Evolutionary conservation across 2,888 invertebrate genomes (phyloP), one percentile per base, ranked within the genome.

Genomic region (Sphaerophoria rueppellii): DNA sequence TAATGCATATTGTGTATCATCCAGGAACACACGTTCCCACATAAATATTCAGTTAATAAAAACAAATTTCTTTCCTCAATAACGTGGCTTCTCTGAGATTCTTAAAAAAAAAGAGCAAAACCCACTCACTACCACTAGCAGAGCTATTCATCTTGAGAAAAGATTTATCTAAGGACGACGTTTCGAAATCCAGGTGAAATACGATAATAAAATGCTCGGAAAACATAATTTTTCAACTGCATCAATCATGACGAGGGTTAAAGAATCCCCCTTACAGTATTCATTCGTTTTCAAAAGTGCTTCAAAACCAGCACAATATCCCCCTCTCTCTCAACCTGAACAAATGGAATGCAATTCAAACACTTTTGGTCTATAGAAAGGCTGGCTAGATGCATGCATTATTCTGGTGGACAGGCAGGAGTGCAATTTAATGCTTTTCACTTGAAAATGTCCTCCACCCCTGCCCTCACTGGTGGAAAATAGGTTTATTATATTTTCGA

Each of bases 401-500:
- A 67, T 40, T 58, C 14, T 58, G 11, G 37, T 37, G 4, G 4
- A 24, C 35, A 35, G 24, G 24, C 24, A 67, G 40, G 54, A 67
- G 12, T 67, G 67, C 52, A 54, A 40, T 67, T 67, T 16, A 67
- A 60, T 60, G 60, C 60, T 52, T 52, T 54, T 9, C 67, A 67
- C 67, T 67, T 54, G 24, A 24, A 60, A 60, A 54, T 67, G 67
- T 54, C 37, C 52, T 67, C 37, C 52, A 48, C 67, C 40, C 40
- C 52, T 67, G 54, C 37, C 52, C 54, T 24, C 52, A 48, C 67
- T 54, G 40, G 54, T 67, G 54, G 67, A 67, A 67, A 67, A 67
- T 54, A 67, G 40, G 54, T 54, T 54, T 32, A 54, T 67, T n/a
- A 52, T 60, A 14, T 60, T 4, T 60, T 40, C 34, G 32, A 67